phyloP scores from a whole-genome alignment of 2,888 invertebrate genomes.

The Leucophenga maculata region DNA sequence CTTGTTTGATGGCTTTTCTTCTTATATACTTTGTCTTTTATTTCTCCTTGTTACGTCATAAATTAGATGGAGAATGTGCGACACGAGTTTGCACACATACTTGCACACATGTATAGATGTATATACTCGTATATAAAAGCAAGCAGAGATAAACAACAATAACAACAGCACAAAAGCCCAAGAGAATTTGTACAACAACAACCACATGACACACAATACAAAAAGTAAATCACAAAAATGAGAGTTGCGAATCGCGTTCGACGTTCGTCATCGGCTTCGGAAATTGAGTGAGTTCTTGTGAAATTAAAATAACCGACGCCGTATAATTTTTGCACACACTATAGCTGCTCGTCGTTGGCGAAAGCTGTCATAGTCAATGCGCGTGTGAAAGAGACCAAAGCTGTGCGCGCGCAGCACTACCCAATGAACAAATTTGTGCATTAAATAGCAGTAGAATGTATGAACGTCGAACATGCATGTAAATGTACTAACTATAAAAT shows the following conservation, averaged over 20 bases:
- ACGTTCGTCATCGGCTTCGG: no score
- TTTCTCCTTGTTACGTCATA: conserved; percentile 24
- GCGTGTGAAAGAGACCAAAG: neutral
- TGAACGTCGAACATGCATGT: neutral
- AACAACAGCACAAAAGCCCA: neutral
- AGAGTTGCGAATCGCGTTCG: neutral
- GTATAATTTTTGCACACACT: neutral
- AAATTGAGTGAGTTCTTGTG: neutral
- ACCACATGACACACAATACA: no score
- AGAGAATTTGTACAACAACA: no score
- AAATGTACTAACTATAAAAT: neutral
- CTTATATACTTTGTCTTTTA: conserved; percentile 20
- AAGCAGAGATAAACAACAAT: neutral
- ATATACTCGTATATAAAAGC: neutral
- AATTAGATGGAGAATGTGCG: neutral
- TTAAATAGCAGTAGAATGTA: neutral
- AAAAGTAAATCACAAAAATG: neutral
- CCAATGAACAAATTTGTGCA: neutral
- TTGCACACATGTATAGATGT: no score
- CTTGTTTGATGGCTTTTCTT: neutral
- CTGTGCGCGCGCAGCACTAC: neutral
- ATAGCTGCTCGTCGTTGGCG: neutral
- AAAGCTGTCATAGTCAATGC: neutral
- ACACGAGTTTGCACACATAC: neutral
- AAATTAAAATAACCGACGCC: neutral